Conservation (phyloP, 2,888 invertebrate species). For the Tenthredo scrophulariae region DNA sequence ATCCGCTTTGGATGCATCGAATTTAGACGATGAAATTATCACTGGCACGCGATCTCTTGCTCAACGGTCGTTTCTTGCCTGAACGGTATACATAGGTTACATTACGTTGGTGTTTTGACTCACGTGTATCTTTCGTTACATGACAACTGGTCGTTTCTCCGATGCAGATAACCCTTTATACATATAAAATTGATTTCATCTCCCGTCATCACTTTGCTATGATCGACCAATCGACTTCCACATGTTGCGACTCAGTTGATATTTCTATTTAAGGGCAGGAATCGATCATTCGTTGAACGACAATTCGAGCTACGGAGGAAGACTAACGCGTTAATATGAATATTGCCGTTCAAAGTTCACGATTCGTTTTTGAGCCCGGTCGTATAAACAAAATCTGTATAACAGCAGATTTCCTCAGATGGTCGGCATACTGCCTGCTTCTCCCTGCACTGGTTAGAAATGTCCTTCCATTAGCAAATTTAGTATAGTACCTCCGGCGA, state of each 20-base stretch:
- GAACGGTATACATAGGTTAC: neutral
- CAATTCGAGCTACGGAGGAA: neutral
- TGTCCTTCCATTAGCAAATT: constrained; percentile 29
- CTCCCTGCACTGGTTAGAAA: neutral
- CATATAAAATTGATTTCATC: constrained; percentile 7
- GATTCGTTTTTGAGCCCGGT: neutral
- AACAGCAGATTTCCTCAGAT: neutral
- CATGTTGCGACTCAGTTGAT: neutral
- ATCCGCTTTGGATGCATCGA: constrained; percentile 36
- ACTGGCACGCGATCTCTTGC: constrained; percentile 40
- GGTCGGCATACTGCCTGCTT: neutral
- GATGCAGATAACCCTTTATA: constrained; percentile 12
- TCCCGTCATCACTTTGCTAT: constrained; percentile 19
- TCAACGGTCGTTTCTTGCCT: constrained; percentile 17
- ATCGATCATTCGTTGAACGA: neutral
- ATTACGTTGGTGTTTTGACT: neutral
- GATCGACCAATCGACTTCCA: constrained; percentile 27
- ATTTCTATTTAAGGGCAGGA: constrained; percentile 8
- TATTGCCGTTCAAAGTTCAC: neutral
- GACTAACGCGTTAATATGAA: neutral
- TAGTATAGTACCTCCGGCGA: neutral
- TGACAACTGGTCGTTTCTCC: constrained; percentile 7
- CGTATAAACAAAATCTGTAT: neutral
- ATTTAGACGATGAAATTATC: constrained; percentile 38
- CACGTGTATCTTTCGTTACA: constrained; percentile 12